Base-by-base conservation (phyloP, 2,113 vertebrate genomes). In the Nymphicus hollandicus region DNA sequence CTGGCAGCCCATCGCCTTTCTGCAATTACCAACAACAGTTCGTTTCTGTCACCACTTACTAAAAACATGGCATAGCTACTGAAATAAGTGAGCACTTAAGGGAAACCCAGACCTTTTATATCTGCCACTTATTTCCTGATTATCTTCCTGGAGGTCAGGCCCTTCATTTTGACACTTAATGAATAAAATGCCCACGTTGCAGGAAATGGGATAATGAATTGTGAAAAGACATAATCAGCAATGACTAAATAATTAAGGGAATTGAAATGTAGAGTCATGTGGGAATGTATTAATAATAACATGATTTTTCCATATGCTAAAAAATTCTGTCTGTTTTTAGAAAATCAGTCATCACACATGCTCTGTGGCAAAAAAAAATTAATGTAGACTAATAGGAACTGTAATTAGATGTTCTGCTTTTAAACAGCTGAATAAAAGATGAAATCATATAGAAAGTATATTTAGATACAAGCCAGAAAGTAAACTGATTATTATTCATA, bases 361-460 rank as follows among this genome's bases (percentile, higher is more conserved):
- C 95, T 97, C 91, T 76, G 46, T 96, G 73, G 93, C 82, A 97
- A 97, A 96, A 97, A 96, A 97, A 96, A 60, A 92, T 86, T 97
- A 97, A 97, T 96, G 97, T 98, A 97, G 97, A 98, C 96, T 98
- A 98, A 97, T 98, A 98, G 96, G 97, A 98, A 98, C 97, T 98
- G 97, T 98, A 98, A 98, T 98, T 98, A 98, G 97, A 98, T 97
- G 96, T 98, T 98, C 98, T 98, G 97, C 97, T 98, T 98, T 98
- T 98, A 98, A 98, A 97, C 95, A 98, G 97, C 97, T 98, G 98
- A 98, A 98, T 98, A 98, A 98, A 98, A 98, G 97, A 98, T 98
- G 98, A 98, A 98, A 98, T 98, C 98, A 98, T 98, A 98, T 98
- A 98, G 98, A 97, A 98, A 98, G 96, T 98, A 98, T 98, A 98